These are phyloP conservation scores for Triplophysa siluroides DNA, from an alignment of 2,113 vertebrate genomes.

Conservation along the genomic window DNA sequence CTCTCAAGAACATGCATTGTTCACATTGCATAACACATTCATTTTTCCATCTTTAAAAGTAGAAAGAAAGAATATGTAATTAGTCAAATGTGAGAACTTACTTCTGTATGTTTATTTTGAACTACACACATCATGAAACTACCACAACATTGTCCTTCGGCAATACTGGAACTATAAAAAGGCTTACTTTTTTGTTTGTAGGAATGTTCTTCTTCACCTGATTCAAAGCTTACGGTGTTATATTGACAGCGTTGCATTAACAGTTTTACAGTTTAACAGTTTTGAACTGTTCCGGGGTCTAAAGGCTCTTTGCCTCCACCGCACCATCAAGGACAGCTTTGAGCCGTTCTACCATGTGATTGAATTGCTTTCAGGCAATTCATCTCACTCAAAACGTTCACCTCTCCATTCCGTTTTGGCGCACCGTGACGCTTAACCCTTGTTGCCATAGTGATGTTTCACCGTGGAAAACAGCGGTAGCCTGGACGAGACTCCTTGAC, in stretches of 20 bases:
- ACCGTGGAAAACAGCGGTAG: constrained; percentile 55
- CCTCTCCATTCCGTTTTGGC: constrained; percentile 54
- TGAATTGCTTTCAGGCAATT: constrained; percentile 66
- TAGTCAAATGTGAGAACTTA: too few relatives aligned
- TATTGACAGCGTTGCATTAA: constrained; percentile 2
- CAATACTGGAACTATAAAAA: neutral
- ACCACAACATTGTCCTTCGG: neutral
- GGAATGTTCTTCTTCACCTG: neutral
- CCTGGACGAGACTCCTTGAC: constrained; percentile 66
- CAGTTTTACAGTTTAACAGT: constrained; percentile 9
- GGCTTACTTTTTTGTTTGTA: neutral
- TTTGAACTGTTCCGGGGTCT: constrained; percentile 33
- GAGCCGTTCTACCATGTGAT: constrained; percentile 57
- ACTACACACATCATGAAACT: neutral
- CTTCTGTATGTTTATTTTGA: neutral
- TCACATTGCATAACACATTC: too few relatives aligned
- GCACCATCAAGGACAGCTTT: constrained; percentile 61
- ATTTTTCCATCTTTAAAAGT: too few relatives aligned
- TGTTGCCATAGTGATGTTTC: constrained; percentile 72
- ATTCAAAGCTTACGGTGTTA: constrained; percentile 14
- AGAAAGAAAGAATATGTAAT: too few relatives aligned
- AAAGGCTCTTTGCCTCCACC: constrained; percentile 48
- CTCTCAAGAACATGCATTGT: too few relatives aligned
- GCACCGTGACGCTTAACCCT: constrained; percentile 58
- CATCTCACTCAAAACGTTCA: constrained; percentile 51